Conservation (phyloP, 2,888 invertebrate genomes). For the Netelia fuscicornis region DNA sequence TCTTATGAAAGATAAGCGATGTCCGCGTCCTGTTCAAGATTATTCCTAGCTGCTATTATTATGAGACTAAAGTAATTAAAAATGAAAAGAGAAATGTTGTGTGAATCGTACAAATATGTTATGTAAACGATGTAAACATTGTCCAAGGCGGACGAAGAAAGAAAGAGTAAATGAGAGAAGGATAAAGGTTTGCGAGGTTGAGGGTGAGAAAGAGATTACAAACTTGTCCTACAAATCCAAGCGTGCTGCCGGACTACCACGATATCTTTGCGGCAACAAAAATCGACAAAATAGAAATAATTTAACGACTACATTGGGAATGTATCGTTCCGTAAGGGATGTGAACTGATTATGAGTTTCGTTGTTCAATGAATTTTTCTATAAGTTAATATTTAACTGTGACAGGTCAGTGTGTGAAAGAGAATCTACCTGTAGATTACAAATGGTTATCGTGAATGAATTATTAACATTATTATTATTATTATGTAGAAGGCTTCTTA, state of each 20-base stretch:
- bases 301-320: constrained; percentile 80
- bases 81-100: constrained; percentile 51
- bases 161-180: neutral
- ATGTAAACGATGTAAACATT: constrained; percentile 66
- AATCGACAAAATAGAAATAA: constrained; percentile 79
- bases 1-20: constrained; percentile 37
- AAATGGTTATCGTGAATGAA: constrained; percentile 80
- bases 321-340: constrained; percentile 49
- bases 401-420: constrained; percentile 66
- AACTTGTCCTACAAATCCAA: constrained; percentile 81
- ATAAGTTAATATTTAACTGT: constrained; percentile 76
- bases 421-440: constrained; percentile 79
- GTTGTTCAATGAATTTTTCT: constrained; percentile 79
- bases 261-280: constrained; percentile 64
- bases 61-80: constrained; percentile 43
- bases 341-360: constrained; percentile 73
- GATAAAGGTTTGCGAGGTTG: constrained; percentile 34
- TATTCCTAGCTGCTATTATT: constrained; percentile 60
- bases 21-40: constrained; percentile 48
- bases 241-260: constrained; percentile 78
- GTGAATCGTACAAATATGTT: constrained; percentile 59
- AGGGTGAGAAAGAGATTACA: constrained; percentile 78
- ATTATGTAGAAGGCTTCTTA: constrained; percentile 84
- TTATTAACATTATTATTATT: constrained; percentile 75
- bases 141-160: constrained; percentile 14